phyloP scores from a whole-genome alignment of 2,888 invertebrate genomes.

The Augiades crinisus region DNA sequence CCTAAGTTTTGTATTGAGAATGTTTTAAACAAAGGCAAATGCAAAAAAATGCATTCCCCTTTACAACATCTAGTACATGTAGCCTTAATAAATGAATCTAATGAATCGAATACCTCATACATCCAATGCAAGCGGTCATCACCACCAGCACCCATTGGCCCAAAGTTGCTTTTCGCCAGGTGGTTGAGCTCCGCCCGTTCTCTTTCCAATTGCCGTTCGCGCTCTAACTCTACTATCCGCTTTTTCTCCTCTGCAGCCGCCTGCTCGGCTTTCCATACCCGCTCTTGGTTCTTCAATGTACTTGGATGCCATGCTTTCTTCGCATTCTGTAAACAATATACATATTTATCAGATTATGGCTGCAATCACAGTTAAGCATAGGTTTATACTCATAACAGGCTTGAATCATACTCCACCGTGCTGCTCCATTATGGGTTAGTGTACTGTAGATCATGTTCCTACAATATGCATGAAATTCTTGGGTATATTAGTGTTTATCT shows the following conservation, averaged over 20 bases:
- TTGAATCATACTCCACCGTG: too few species aligned
- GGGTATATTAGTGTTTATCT: too few species aligned
- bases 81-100: not conserved
- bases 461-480: too few species aligned
- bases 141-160: slow-evolving; percentile 54
- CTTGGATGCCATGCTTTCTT: slow-evolving; percentile 92
- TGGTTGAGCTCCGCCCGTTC: slow-evolving; percentile 85
- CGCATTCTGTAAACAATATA: slow-evolving; percentile 82
- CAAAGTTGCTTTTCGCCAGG: slow-evolving; percentile 79
- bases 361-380: too few species aligned
- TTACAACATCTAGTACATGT: not conserved
- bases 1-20: too few species aligned
- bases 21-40: too few species aligned
- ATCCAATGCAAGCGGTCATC: slow-evolving; percentile 92
- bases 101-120: slow-evolving; percentile 84
- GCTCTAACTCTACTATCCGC: slow-evolving; percentile 84
- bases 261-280: slow-evolving; percentile 90
- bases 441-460: too few species aligned
- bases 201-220: slow-evolving; percentile 84
- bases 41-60: too few species aligned
- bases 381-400: not conserved
- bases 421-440: too few species aligned
- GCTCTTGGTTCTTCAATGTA: slow-evolving; percentile 88
- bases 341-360: not conserved
- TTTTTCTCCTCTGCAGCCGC: slow-evolving; percentile 86